Conservation (phyloP, 92 coral and sea anemone species). For the Zoanthus sociatus region DNA sequence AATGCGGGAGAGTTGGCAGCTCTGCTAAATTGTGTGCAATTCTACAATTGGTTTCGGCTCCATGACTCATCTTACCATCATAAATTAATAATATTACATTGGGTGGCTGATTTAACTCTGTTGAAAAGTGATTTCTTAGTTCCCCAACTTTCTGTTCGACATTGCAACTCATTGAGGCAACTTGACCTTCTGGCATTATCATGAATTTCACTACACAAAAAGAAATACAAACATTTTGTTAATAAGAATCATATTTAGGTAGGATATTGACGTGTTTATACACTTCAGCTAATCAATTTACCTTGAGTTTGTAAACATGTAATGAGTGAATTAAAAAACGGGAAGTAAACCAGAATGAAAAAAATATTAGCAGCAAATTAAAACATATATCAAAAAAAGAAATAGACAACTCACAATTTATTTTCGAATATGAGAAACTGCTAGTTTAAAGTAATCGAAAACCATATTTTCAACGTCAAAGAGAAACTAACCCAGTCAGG, state of each 20-base stretch:
- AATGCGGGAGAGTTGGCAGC: too few species aligned
- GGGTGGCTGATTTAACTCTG: slow-evolving; percentile 79
- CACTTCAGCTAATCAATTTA: neutral
- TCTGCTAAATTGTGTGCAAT: too few species aligned
- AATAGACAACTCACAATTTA: too few species aligned
- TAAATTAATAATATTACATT: slow-evolving; percentile 72
- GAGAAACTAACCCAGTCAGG: neutral
- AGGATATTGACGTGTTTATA: neutral
- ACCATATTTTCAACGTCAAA: neutral
- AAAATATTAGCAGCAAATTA: too few species aligned
- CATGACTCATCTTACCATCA: slow-evolving; percentile 77
- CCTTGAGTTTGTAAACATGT: neutral
- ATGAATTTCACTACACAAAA: slow-evolving; percentile 80
- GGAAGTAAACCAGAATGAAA: too few species aligned
- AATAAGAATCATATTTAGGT: neutral
- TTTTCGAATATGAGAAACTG: too few species aligned
- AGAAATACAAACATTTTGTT: neutral
- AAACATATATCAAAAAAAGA: too few species aligned
- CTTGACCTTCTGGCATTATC: slow-evolving; percentile 94
- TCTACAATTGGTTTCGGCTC: too few species aligned
- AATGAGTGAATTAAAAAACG: too few species aligned
- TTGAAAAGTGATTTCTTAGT: slow-evolving; percentile 81
- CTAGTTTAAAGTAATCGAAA: too few species aligned
- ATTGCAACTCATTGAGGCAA: slow-evolving; percentile 72
- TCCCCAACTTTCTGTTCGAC: slow-evolving; percentile 73